Conservation (phyloP, 2,888 invertebrate species). For the Neocrepidodera transversa region DNA sequence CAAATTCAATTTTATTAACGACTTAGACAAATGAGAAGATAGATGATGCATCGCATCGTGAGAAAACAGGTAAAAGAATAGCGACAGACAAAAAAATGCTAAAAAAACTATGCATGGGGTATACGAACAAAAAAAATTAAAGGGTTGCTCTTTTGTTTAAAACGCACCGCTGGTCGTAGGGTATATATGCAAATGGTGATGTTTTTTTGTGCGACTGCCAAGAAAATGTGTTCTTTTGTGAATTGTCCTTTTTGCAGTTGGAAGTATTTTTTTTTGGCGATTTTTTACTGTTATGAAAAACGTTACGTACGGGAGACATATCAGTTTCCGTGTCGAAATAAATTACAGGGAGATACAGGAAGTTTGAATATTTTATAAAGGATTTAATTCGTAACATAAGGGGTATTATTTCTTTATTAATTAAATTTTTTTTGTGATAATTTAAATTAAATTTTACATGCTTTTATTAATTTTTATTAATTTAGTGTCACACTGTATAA, state of each 20-base stretch:
- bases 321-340: too few relatives aligned
- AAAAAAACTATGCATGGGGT: constrained; percentile 38
- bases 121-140: constrained; percentile 36
- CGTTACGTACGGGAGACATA: background rate
- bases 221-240: constrained; percentile 25
- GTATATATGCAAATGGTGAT: constrained; percentile 36
- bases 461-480: too few relatives aligned
- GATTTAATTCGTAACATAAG: background rate
- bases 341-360: too few relatives aligned
- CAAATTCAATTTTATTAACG: constrained; percentile 40
- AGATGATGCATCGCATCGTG: constrained; percentile 40
- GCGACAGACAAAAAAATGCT: constrained; percentile 31
- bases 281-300: constrained; percentile 3
- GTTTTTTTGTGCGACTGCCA: constrained; percentile 24
- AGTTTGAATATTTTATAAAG: background rate
- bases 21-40: constrained; percentile 41
- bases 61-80: constrained; percentile 39
- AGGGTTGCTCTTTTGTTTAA: constrained; percentile 40
- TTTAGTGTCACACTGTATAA: too few relatives aligned
- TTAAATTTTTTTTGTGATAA: too few relatives aligned
- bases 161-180: constrained; percentile 34
- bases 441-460: too few relatives aligned
- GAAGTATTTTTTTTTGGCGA: constrained; percentile 27
- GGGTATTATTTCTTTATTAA: background rate
- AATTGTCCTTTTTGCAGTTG: constrained; percentile 28